Evolutionary conservation across 37 sponge, comb jelly and placozoan species (phyloP), one percentile per base, ranked within the genome.

Genomic region (Corticium candelabrum): DNA sequence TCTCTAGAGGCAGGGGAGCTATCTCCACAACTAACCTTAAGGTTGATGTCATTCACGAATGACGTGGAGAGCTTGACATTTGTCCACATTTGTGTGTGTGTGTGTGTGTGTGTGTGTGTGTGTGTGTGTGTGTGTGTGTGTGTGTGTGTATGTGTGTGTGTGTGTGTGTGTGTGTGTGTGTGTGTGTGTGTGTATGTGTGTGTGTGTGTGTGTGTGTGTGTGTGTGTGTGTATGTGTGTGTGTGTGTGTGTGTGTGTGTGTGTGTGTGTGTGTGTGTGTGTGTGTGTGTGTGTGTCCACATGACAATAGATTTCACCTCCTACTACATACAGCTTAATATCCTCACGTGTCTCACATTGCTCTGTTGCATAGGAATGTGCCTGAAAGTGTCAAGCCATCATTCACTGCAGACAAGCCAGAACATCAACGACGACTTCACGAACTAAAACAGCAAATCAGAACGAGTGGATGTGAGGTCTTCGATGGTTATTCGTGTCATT

Each of bases 401-500:
- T 50, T 50, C 62, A 21, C 11, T 27, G 62, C 62, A 50, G 62
- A 50, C 11, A 50, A 21, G 30, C 31, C 30, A 2, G 84, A 83
- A 41, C 39, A 82, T 27, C 29, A 37, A 29, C 56, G 79, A 77
- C 89, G 84, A 67, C 84, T 95, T 43, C 85, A 87, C 35, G 37
- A 38, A n/a, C 72, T 95, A 78, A 95, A 95, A 78, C 85, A 82
- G 34, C 38, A 79, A 1, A 83, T 92, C 34, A 79, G 86, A 3
- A 75, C 76, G 4, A 88, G 88, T 80, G 96, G 96, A 0, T 67
- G 91, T 50, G 96, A 95, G 70, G 93, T 89, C 73, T 92, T 85
- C 38, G 90, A 95, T 39, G 76, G 80, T 41, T 95, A 92, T 62
- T 83, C 88, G 0, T 40, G 82, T 57, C 41, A 72, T 30, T 95